These are phyloP conservation scores for Centroberyx gerrardi DNA, from an alignment of 2,797 vertebrate species.

Conservation along the genomic window DNA sequence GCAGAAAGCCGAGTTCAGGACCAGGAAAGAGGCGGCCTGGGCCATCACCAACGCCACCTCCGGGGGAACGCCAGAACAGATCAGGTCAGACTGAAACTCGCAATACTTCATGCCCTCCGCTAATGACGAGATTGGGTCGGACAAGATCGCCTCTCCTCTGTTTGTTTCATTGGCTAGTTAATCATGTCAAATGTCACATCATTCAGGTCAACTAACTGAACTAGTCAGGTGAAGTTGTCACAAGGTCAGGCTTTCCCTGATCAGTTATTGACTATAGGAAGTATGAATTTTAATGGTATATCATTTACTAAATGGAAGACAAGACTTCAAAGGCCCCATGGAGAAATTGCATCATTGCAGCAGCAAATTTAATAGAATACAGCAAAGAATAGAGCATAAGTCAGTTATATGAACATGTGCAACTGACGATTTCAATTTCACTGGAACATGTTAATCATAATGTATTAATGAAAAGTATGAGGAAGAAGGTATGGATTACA, in stretches of 20 bases:
- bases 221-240: neutral
- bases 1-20: conserved; percentile 98
- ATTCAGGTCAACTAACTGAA: neutral
- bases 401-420: too few species aligned
- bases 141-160: neutral
- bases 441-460: too few species aligned
- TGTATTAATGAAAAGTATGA: too few species aligned
- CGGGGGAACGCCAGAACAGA: conserved; percentile 96
- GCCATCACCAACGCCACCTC: conserved; percentile 99
- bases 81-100: conserved; percentile 84
- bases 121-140: neutral
- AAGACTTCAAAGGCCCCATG: too few species aligned
- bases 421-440: too few species aligned
- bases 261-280: neutral
- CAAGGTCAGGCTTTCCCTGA: neutral
- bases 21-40: conserved; percentile 98
- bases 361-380: too few species aligned
- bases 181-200: neutral
- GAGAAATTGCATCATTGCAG: too few species aligned
- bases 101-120: neutral
- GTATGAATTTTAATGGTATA: neutral
- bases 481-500: too few species aligned
- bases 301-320: too few species aligned
- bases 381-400: too few species aligned
- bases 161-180: neutral